A percentile compares a stretch with the other conserved stretches of the same genome.
phyloP scores from a whole-genome alignment of 2,113 vertebrate genomes.

The Amia ocellicauda region DNA sequence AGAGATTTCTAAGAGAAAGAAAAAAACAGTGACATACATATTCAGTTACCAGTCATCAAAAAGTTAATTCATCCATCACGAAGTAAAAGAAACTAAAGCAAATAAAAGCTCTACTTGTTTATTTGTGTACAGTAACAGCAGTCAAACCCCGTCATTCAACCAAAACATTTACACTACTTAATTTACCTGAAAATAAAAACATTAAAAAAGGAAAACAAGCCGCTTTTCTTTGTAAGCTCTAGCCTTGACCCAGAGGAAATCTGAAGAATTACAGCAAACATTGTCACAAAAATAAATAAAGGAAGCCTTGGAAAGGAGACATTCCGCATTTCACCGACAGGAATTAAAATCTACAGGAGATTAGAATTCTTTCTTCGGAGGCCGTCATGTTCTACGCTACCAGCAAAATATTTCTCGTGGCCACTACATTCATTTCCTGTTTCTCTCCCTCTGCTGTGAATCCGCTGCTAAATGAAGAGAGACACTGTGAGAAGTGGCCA shows the following conservation, averaged over 20 bases:
- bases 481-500: conserved; percentile 5
- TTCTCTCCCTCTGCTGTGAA: no score
- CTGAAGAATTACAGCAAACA: conserved; percentile 26
- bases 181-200: conserved; percentile 20
- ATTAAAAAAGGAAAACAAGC: not conserved
- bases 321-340: conserved; percentile 37
- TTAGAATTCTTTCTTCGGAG: conserved; percentile 47
- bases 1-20: no score
- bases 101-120: not conserved
- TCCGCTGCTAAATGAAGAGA: not conserved
- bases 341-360: conserved; percentile 46
- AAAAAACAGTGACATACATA: no score
- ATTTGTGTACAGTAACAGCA: not conserved
- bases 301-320: conserved; percentile 56
- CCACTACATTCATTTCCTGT: no score
- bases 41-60: no score
- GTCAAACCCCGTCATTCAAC: not conserved
- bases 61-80: no score
- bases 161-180: conserved; percentile 26
- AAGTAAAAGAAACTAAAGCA: no score
- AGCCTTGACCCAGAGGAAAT: conserved; percentile 22
- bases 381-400: conserved; percentile 65
- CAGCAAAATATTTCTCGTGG: conserved; percentile 38
- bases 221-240: conserved; percentile 20
- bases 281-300: conserved; percentile 25